These are phyloP conservation scores for Mionectes macconnelli DNA, from an alignment of 2,113 vertebrate genomes.

Conservation along the genomic window DNA sequence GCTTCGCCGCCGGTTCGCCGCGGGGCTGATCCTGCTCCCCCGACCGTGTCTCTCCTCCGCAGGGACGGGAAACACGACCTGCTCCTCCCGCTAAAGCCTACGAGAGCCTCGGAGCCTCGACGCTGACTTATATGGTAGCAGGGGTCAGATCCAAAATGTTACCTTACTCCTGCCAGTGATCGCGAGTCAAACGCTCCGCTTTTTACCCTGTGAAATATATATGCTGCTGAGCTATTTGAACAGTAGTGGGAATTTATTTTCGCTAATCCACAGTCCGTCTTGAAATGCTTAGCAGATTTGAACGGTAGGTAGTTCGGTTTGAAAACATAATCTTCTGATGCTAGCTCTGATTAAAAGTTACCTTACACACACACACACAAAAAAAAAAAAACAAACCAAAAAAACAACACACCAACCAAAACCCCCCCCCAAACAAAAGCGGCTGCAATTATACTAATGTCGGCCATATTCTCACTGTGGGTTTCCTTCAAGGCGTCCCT, in stretches of 20 bases:
- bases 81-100: not conserved
- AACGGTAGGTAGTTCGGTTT: not conserved
- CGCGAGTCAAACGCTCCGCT: not conserved
- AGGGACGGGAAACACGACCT: not conserved
- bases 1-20: not conserved
- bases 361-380: too few species aligned
- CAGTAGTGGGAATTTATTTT: constrained; percentile 38
- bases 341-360: not conserved
- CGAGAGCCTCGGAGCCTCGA: not conserved
- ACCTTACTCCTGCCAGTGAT: not conserved
- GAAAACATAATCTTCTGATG: not conserved
- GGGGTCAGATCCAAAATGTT: constrained; percentile 19
- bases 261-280: not conserved
- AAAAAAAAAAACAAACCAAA: too few species aligned
- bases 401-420: too few species aligned
- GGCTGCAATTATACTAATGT: not conserved
- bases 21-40: not conserved
- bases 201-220: constrained; percentile 21
- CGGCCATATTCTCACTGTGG: not conserved
- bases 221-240: constrained; percentile 29
- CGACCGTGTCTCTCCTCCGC: rapidly evolving
- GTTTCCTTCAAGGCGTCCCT: not conserved
- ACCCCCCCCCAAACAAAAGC: too few species aligned
- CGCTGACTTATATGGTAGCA: not conserved
- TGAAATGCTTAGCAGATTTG: constrained; percentile 15